phyloP scores from a whole-genome alignment of 1,140 invertebrate genomes.

The Meloidogyne hapla region DNA sequence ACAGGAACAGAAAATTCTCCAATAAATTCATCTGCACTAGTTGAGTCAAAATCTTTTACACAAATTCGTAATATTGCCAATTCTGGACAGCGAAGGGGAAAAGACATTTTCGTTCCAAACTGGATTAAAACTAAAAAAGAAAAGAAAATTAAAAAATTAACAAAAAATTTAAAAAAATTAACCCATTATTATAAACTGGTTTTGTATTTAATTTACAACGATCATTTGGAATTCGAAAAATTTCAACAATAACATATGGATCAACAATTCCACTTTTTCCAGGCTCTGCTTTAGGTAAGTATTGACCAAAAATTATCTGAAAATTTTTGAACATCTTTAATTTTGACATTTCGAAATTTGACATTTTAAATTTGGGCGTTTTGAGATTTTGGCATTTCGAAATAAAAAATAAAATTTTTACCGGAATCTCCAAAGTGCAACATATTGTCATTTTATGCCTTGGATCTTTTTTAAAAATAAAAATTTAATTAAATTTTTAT shows the following conservation, averaged over 20 bases:
- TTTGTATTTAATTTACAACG: constrained; percentile 67
- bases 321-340: constrained; percentile 43
- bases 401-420: background rate
- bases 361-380: too few relatives aligned
- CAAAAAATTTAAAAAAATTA: background rate
- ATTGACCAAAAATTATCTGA: constrained; percentile 70
- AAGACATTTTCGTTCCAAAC: constrained; percentile 69
- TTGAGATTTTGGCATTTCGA: background rate
- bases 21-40: constrained; percentile 61
- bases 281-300: constrained; percentile 70
- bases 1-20: constrained; percentile 62
- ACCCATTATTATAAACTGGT: constrained; percentile 70
- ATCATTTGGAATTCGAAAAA: constrained; percentile 69
- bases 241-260: constrained; percentile 68
- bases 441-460: constrained; percentile 25
- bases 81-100: constrained; percentile 68
- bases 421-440: constrained; percentile 16
- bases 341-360: too few relatives aligned
- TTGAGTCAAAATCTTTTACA: constrained; percentile 65
- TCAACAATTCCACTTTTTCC: constrained; percentile 68
- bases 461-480: constrained; percentile 37
- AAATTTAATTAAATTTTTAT: background rate
- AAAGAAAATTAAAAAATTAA: constrained; percentile 15
- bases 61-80: constrained; percentile 69
- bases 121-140: constrained; percentile 70